phyloP scores from a whole-genome alignment of 2,113 vertebrate genomes.

The Odocoileus virginianus region DNA sequence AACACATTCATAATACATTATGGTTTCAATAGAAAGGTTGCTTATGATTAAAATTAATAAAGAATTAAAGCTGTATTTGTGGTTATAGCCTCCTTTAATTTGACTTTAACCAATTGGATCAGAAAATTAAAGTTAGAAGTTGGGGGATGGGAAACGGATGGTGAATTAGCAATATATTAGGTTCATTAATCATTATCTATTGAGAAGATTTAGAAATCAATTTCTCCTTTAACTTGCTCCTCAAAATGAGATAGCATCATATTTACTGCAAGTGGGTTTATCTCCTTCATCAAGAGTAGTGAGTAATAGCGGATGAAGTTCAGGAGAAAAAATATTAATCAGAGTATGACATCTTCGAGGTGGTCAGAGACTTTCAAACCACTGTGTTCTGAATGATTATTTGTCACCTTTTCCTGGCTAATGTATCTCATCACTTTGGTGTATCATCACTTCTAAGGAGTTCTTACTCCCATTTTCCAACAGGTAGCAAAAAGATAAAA shows the following conservation, averaged over 20 bases:
- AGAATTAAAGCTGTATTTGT: constrained; percentile 80
- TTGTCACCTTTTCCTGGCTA: neutral
- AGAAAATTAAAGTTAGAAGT: constrained; percentile 24
- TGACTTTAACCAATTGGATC: constrained; percentile 64
- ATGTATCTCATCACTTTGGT: neutral
- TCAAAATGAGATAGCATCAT: neutral
- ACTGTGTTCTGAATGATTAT: neutral
- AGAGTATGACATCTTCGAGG: neutral
- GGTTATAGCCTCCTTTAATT: constrained; percentile 73
- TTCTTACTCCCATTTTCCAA: neutral
- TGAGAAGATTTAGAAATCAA: constrained; percentile 69
- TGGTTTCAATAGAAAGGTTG: constrained; percentile 76
- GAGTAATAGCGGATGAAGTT: neutral
- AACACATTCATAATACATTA: constrained; percentile 68
- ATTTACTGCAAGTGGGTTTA: neutral
- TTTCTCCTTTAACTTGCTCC: constrained; percentile 54
- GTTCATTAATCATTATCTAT: constrained; percentile 75
- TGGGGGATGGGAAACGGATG: constrained; percentile 36
- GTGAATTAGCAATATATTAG: constrained; percentile 60
- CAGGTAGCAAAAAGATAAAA: neutral
- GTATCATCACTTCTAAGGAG: neutral
- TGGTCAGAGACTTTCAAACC: neutral
- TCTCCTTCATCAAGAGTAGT: neutral
- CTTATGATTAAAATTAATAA: constrained; percentile 84
- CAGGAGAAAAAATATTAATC: neutral